phyloP scores from a whole-genome alignment of 1,140 invertebrate species.

The Fopius arisanus region DNA sequence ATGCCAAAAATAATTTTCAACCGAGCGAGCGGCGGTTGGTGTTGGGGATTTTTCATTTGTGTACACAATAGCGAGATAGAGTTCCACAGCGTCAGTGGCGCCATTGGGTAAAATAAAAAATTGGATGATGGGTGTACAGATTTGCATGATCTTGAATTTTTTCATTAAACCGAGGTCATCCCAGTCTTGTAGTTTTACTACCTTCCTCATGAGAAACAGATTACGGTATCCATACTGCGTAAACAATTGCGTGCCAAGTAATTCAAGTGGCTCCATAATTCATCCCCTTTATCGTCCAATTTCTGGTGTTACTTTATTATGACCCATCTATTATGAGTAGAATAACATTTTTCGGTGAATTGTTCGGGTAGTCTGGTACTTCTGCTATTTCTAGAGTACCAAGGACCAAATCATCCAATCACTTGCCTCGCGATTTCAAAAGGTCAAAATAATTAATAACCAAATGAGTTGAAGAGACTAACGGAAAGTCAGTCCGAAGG shows the following conservation, averaged over 20 bases:
- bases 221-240: background rate
- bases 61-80: background rate
- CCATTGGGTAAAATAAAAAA: background rate
- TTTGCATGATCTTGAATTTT: constrained; percentile 17
- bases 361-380: background rate
- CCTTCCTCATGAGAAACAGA: background rate
- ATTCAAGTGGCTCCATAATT: background rate
- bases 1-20: constrained; percentile 15
- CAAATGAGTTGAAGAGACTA: too few relatives aligned
- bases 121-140: background rate
- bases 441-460: background rate
- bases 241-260: background rate
- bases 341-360: background rate
- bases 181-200: background rate
- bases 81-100: background rate
- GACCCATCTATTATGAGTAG: background rate
- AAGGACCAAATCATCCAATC: background rate
- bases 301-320: background rate
- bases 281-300: background rate
- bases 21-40: background rate
- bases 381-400: background rate
- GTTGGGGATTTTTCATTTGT: background rate
- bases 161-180: constrained; percentile 10
- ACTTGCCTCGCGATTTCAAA: background rate
- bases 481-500: background rate